Evolutionary conservation across 2,797 vertebrate genomes (phyloP).

Genomic region (Sarcophilus harrisii): DNA sequence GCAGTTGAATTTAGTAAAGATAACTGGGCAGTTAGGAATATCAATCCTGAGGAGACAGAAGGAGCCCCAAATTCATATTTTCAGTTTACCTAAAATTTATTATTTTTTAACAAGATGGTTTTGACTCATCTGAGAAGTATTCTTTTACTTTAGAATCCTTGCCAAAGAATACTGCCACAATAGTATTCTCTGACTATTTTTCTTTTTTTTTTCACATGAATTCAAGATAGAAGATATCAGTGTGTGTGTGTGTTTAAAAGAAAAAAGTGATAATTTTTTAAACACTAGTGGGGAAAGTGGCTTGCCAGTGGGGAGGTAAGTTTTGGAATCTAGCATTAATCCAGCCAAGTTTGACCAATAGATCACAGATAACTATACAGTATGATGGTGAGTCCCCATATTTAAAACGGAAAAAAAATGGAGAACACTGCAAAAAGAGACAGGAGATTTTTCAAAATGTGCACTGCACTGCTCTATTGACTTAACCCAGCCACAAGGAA

Average conservation of each 20-base stretch:
- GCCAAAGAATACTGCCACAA: conserved; percentile 66
- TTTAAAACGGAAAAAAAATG: conserved; percentile 70
- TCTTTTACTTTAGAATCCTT: conserved; percentile 75
- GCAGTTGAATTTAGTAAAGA: conserved; percentile 75
- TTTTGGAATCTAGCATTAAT: conserved; percentile 79
- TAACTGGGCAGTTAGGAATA: conserved; percentile 73
- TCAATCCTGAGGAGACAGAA: conserved; percentile 78
- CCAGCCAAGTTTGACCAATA: conserved; percentile 76
- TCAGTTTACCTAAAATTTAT: conserved; percentile 56
- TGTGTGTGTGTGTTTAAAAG: conserved; percentile 76
- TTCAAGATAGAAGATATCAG: conserved; percentile 80
- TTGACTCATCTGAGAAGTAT: conserved; percentile 59
- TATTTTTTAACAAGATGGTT: conserved; percentile 61
- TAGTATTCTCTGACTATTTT: conserved; percentile 77
- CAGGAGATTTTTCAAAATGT: conserved; percentile 80
- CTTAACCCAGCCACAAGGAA: conserved; percentile 77
- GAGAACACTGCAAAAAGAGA: conserved; percentile 69
- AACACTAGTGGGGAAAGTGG: conserved; percentile 74
- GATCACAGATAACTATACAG: conserved; percentile 77
- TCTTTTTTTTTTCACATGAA: conserved; percentile 73
- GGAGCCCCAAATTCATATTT: conserved; percentile 72
- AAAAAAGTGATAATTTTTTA: conserved; percentile 82
- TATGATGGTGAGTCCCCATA: conserved; percentile 59
- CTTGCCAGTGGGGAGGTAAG: conserved; percentile 74
- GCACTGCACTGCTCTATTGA: conserved; percentile 74